Percentiles rank a stretch among this genome's conserved stretches.
Evolutionary conservation across 1,140 invertebrate genomes (phyloP).

Genomic region (Prorops nasuta): DNA sequence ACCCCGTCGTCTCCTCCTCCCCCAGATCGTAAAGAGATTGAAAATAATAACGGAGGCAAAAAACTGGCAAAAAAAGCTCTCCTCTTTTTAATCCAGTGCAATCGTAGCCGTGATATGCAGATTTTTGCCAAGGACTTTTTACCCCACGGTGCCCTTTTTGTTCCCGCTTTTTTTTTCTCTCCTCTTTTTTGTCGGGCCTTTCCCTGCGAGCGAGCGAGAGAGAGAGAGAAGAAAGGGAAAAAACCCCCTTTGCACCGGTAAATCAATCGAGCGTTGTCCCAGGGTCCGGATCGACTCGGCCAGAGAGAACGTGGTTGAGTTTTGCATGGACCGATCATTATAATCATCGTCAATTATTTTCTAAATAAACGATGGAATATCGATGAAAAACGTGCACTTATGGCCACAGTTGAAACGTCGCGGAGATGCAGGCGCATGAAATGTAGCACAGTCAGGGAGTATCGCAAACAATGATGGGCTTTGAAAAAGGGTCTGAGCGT

Average conservation of each 20-base stretch:
- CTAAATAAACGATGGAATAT: too few relatives aligned
- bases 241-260: constrained; percentile 10
- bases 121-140: constrained; percentile 16
- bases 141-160: not conserved
- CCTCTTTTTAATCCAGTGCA: constrained; percentile 25
- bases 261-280: constrained; percentile 27
- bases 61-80: constrained; percentile 13
- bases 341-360: too few relatives aligned
- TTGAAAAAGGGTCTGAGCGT: too few relatives aligned
- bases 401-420: too few relatives aligned
- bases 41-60: constrained; percentile 30
- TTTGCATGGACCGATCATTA: too few relatives aligned
- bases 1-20: not conserved
- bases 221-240: too few relatives aligned
- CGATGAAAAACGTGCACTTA: too few relatives aligned
- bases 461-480: too few relatives aligned
- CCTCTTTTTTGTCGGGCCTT: constrained; percentile 2
- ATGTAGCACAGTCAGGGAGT: too few relatives aligned
- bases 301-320: too few relatives aligned
- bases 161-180: not conserved
- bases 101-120: constrained; percentile 31
- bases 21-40: constrained; percentile 17
- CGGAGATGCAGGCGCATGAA: too few relatives aligned
- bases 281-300: not conserved
- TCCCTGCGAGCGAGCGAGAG: not conserved